Evolutionary conservation across 2,113 vertebrate genomes (phyloP).

Genomic region (Barnardius zonarius): DNA sequence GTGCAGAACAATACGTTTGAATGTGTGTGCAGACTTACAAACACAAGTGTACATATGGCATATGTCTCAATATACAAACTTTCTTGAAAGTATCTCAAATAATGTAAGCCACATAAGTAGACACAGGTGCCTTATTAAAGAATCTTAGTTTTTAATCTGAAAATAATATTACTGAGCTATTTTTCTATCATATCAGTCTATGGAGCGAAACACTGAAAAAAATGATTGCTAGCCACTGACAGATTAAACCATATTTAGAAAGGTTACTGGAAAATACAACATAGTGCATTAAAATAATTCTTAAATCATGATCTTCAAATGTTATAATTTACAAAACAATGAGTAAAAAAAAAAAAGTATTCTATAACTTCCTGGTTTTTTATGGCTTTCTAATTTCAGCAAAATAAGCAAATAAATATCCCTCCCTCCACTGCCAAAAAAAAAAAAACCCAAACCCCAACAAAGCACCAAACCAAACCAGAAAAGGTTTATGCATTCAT

Average conservation of each 20-base stretch:
- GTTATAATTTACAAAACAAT: background rate
- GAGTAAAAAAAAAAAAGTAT: background rate
- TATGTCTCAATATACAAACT: background rate
- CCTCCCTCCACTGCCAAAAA: background rate
- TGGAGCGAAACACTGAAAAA: background rate
- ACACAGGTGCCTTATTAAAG: background rate
- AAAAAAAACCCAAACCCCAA: background rate
- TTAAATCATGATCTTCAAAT: background rate
- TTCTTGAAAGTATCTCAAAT: background rate
- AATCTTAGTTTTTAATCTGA: background rate
- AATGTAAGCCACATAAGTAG: background rate
- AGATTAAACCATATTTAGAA: background rate
- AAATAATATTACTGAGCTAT: background rate
- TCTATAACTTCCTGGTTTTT: background rate
- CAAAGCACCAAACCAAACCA: background rate
- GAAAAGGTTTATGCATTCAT: slow-evolving; percentile 11
- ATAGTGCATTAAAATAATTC: background rate
- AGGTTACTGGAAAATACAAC: background rate
- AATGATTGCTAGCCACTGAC: background rate
- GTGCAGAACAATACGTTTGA: background rate
- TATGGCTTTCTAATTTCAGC: background rate
- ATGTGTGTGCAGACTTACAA: background rate
- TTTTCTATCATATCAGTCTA: background rate
- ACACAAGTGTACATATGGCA: background rate
- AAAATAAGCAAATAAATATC: background rate